Percentiles rank a stretch among this genome's conserved stretches.
Evolutionary conservation across 1,140 invertebrate genomes (phyloP).

Genomic region (Octopus sinensis): DNA sequence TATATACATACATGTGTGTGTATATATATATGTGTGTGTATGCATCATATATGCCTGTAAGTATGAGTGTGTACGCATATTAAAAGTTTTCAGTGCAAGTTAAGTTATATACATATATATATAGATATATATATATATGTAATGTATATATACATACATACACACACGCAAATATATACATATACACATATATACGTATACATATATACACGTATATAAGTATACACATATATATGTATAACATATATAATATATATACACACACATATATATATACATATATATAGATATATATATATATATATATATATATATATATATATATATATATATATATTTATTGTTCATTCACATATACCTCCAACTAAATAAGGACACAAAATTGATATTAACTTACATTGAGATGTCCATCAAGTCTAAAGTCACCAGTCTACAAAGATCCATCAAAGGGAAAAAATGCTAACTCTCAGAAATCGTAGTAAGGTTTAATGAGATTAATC

Average conservation of each 20-base stretch:
- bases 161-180: not conserved
- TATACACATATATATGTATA: not conserved
- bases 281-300: not conserved
- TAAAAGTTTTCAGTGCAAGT: not conserved
- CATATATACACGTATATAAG: not conserved
- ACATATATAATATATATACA: not conserved
- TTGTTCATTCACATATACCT: not conserved
- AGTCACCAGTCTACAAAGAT: constrained; percentile 10
- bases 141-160: not conserved
- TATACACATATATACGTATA: not conserved
- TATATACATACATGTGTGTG: not conserved
- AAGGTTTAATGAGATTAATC: not conserved
- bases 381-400: constrained; percentile 5
- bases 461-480: not conserved
- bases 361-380: constrained; percentile 4
- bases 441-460: not conserved
- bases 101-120: not conserved
- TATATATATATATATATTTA: not conserved
- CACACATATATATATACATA: not conserved
- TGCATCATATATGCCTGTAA: not conserved
- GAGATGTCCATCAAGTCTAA: constrained; percentile 4
- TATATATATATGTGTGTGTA: not conserved
- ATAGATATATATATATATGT: not conserved
- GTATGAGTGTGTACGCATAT: not conserved
- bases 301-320: not conserved